A percentile compares a stretch with the other conserved stretches of the same genome.
Conservation (phyloP, 2,888 invertebrate genomes). For the Hydropsyche betteni region DNA sequence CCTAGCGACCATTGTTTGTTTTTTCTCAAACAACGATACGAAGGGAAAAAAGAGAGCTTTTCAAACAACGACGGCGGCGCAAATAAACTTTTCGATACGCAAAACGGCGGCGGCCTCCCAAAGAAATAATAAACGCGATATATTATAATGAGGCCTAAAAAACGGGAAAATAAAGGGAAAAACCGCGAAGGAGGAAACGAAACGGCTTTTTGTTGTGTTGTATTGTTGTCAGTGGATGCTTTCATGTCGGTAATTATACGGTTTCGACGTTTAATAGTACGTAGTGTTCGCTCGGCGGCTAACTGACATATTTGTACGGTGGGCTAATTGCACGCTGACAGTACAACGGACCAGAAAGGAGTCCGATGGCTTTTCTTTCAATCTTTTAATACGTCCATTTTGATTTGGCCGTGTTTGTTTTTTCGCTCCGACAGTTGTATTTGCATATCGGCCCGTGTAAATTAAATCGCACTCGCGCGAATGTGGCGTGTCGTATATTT, state of each 20-base stretch:
- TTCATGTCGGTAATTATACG: conserved; percentile 38
- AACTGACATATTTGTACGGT: conserved; percentile 28
- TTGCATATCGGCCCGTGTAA: no score
- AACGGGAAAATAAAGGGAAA: not conserved
- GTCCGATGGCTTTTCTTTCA: no score
- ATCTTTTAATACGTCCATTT: no score
- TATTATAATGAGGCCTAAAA: conserved; percentile 8
- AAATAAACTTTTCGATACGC: conserved; percentile 27
- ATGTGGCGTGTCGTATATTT: no score
- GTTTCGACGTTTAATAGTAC: not conserved
- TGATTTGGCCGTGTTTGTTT: no score
- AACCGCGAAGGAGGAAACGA: conserved; percentile 4
- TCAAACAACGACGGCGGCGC: not conserved
- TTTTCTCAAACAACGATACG: conserved; percentile 17
- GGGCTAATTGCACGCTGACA: conserved; percentile 30
- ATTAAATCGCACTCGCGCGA: no score
- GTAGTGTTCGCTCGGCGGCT: conserved; percentile 8
- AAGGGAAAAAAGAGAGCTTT: no score
- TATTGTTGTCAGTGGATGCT: conserved; percentile 36
- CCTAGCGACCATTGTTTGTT: conserved; percentile 13
- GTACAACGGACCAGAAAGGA: no score
- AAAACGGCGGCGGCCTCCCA: conserved; percentile 8
- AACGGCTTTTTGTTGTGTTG: conserved; percentile 18
- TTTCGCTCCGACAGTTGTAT: no score
- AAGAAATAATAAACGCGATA: conserved; percentile 15